Evolutionary conservation across 1,140 invertebrate genomes (phyloP).

Genomic region (Harpegnathos saltator): DNA sequence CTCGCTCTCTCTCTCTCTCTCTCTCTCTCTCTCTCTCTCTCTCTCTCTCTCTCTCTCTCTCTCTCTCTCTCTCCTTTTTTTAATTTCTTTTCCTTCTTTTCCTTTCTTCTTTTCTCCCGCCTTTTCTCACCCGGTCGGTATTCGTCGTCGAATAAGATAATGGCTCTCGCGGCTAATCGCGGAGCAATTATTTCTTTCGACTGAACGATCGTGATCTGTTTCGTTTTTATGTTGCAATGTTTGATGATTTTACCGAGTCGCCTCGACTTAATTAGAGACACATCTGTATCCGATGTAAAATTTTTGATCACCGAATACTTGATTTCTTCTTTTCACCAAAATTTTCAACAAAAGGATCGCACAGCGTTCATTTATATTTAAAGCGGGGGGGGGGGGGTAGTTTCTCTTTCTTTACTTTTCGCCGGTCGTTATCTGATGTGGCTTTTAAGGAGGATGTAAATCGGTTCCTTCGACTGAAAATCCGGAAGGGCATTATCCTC

Average conservation of each 20-base stretch:
- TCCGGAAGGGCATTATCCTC: constrained; percentile 44
- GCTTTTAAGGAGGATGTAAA: neutral
- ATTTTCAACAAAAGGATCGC: too few relatives aligned
- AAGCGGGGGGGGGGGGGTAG: neutral
- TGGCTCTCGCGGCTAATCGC: neutral
- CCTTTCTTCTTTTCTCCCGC: constrained; percentile 32
- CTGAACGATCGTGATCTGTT: too few relatives aligned
- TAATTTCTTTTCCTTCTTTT: too few relatives aligned
- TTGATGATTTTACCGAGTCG: neutral
- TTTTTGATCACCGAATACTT: too few relatives aligned
- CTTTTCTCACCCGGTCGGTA: too few relatives aligned
- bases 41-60: neutral
- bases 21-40: constrained; percentile 33
- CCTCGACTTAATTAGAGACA: neutral
- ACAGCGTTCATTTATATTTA: neutral
- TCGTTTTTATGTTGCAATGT: too few relatives aligned
- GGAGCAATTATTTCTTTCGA: neutral
- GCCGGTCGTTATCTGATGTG: neutral
- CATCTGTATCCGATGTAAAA: too few relatives aligned
- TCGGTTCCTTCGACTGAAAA: constrained; percentile 51
- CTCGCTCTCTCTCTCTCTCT: too few relatives aligned
- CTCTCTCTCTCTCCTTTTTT: too few relatives aligned
- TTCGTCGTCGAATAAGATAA: too few relatives aligned
- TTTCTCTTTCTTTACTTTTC: neutral
- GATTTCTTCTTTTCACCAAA: too few relatives aligned